These are phyloP conservation scores for Acanthoscelides obtectus DNA, from an alignment of 2,888 invertebrate species.

Conservation along the genomic window DNA sequence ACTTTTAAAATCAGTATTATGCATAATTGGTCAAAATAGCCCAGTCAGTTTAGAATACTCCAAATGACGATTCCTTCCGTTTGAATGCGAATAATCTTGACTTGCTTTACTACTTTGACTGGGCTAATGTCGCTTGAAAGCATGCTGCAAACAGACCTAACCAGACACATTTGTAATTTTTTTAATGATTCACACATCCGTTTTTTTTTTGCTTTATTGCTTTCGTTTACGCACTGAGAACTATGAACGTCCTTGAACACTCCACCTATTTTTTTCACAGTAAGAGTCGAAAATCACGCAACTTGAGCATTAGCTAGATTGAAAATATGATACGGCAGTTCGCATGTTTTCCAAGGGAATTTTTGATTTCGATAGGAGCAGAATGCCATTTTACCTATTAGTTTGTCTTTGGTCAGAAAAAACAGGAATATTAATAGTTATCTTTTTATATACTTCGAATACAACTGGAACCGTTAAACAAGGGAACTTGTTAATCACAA, in stretches of 20 bases:
- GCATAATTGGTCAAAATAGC: background rate
- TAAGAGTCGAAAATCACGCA: no score
- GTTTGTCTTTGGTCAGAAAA: background rate
- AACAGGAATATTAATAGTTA: no score
- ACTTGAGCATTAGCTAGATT: background rate
- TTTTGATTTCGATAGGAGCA: background rate
- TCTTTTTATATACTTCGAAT: no score
- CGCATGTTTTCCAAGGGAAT: background rate
- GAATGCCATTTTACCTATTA: background rate
- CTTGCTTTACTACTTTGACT: background rate
- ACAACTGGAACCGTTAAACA: no score
- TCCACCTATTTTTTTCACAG: no score
- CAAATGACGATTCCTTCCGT: background rate
- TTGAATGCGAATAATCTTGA: background rate
- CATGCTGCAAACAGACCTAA: constrained; percentile 50
- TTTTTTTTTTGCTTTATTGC: background rate
- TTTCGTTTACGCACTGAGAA: background rate
- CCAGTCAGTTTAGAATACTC: background rate
- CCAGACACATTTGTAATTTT: constrained; percentile 47
- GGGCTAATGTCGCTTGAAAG: constrained; percentile 11
- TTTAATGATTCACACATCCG: background rate
- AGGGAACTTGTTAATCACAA: no score
- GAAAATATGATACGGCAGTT: background rate
- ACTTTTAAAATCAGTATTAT: background rate
- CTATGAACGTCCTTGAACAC: background rate